Evolutionary conservation across 2,888 invertebrate genomes (phyloP).

Genomic region (Hydraecia micacea): DNA sequence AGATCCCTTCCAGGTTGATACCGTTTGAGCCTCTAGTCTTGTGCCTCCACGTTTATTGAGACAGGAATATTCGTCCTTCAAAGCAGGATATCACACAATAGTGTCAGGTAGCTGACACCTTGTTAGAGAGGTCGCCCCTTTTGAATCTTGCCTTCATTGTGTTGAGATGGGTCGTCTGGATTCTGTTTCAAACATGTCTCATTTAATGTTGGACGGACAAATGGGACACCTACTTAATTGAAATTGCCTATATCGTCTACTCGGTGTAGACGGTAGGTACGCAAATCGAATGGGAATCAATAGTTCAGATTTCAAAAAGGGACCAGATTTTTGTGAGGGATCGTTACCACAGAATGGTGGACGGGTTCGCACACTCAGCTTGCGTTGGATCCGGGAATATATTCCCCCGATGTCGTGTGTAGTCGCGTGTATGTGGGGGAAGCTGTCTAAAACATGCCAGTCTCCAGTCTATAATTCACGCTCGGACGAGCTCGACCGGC

Average conservation of each 20-base stretch:
- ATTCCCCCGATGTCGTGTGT: slow-evolving; percentile 64
- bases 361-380: slow-evolving; percentile 40
- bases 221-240: slow-evolving; percentile 79
- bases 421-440: slow-evolving; percentile 69
- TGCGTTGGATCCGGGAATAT: slow-evolving; percentile 60
- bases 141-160: slow-evolving; percentile 83
- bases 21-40: slow-evolving; percentile 68
- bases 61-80: slow-evolving; percentile 84
- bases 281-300: slow-evolving; percentile 37
- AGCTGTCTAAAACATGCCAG: slow-evolving; percentile 77
- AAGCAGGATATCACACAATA: slow-evolving; percentile 83
- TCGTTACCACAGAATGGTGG: slow-evolving; percentile 28
- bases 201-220: slow-evolving; percentile 75
- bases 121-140: slow-evolving; percentile 84
- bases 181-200: slow-evolving; percentile 83
- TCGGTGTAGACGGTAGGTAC: slow-evolving; percentile 18
- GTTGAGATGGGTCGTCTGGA: slow-evolving; percentile 82
- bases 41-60: slow-evolving; percentile 77
- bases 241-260: slow-evolving; percentile 71
- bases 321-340: slow-evolving; percentile 37
- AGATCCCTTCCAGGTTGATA: slow-evolving; percentile 69
- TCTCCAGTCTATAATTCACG: slow-evolving; percentile 80
- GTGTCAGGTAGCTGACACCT: slow-evolving; percentile 88
- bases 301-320: slow-evolving; percentile 37
- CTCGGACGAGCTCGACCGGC: slow-evolving; percentile 74